phyloP scores from a whole-genome alignment of 2,888 invertebrate species.

The Ophion ventricosus region DNA sequence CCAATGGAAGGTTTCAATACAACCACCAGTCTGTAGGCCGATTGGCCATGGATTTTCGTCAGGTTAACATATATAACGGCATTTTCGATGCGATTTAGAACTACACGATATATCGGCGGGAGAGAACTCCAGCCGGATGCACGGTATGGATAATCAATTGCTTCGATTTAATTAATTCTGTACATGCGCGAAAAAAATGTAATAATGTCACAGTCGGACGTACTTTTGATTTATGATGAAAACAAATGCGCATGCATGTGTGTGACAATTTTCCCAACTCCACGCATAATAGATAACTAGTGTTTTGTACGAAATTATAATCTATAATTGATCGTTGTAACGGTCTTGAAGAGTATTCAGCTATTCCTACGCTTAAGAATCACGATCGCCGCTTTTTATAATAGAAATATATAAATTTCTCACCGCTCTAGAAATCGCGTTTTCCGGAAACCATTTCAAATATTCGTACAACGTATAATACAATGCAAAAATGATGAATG shows the following conservation, averaged over 20 bases:
- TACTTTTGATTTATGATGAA: background rate
- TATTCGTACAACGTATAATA: conserved; percentile 21
- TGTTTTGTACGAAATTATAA: conserved; percentile 20
- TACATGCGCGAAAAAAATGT: background rate
- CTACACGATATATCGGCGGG: conserved; percentile 8
- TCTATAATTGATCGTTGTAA: conserved; percentile 16
- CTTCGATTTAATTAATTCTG: conserved; percentile 25
- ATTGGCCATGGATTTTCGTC: conserved; percentile 50
- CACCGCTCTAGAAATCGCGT: conserved; percentile 20
- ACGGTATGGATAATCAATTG: conserved; percentile 20
- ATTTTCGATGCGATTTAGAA: conserved; percentile 47
- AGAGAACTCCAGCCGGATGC: conserved; percentile 27
- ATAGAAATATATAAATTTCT: background rate
- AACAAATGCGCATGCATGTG: background rate
- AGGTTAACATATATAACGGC: conserved; percentile 55
- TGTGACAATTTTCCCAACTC: background rate
- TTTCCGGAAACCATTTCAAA: background rate
- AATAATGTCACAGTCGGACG: background rate
- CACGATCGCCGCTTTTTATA: conserved; percentile 13
- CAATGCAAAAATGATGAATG: conserved; percentile 42
- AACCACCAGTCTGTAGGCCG: conserved; percentile 52
- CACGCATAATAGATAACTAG: background rate
- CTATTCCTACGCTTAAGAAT: conserved; percentile 1
- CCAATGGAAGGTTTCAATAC: conserved; percentile 12
- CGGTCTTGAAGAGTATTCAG: background rate